Evolutionary conservation across 1,140 invertebrate species (phyloP).

Genomic region (Papilio polytes): DNA sequence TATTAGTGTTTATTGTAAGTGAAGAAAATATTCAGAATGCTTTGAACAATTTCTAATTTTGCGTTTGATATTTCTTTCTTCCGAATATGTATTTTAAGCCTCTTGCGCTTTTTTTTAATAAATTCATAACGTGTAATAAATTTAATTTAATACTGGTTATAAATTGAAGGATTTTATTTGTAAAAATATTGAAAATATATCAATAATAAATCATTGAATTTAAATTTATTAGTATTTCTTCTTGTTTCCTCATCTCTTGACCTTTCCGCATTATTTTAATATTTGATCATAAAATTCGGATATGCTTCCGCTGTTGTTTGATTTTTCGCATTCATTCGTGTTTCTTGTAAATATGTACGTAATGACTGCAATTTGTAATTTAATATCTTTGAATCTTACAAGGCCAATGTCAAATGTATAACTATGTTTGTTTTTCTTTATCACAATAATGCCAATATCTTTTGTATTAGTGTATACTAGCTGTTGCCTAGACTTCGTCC

Average conservation of each 20-base stretch:
- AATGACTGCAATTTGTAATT: background rate
- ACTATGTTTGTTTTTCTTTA: background rate
- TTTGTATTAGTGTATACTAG: no score
- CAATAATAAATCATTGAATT: background rate
- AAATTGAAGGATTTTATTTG: no score
- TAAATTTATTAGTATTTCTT: background rate
- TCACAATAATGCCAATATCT: background rate
- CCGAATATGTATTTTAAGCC: background rate
- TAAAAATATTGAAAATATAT: no score
- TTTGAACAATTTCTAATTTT: background rate
- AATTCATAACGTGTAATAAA: no score
- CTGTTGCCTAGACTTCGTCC: no score
- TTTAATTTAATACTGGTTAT: no score
- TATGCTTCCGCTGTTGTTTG: background rate
- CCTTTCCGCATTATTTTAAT: background rate
- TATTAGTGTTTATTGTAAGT: background rate
- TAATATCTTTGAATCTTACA: background rate
- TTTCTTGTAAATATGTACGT: background rate
- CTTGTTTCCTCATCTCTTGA: background rate
- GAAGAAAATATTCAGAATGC: background rate
- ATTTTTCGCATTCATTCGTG: background rate
- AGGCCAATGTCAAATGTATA: background rate
- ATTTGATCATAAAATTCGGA: constrained; percentile 6
- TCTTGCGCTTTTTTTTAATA: background rate
- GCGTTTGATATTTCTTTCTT: background rate